Percentiles rank a stretch among this genome's conserved stretches.
Conservation (phyloP, 2,888 invertebrate genomes). For the Panorpa germanica region DNA sequence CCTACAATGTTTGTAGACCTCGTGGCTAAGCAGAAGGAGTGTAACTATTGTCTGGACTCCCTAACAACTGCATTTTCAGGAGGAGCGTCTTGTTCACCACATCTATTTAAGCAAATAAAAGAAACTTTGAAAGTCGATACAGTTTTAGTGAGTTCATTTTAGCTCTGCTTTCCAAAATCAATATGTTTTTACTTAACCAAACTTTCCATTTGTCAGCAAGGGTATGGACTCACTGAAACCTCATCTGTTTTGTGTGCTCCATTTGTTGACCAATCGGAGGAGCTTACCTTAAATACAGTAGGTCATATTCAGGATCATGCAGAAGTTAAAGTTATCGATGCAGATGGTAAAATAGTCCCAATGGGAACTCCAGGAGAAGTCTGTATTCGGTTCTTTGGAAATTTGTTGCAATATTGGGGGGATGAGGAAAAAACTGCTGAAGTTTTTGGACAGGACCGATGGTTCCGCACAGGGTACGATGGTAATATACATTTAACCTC, state of each 20-base stretch:
- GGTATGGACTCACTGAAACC: slow-evolving; percentile 43
- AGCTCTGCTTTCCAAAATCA: slow-evolving; percentile 1
- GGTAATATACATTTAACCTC: not conserved
- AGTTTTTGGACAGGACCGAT: slow-evolving; percentile 43
- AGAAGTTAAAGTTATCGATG: slow-evolving; percentile 48
- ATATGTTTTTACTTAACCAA: slow-evolving; percentile 8
- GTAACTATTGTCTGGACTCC: slow-evolving; percentile 24
- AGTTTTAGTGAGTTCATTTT: slow-evolving; percentile 5
- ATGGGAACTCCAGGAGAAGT: slow-evolving; percentile 57
- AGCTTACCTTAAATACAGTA: slow-evolving; percentile 33
- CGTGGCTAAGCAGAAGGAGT: slow-evolving; percentile 26
- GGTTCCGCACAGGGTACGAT: slow-evolving; percentile 60
- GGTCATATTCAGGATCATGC: slow-evolving; percentile 37
- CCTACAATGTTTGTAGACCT: slow-evolving; percentile 81
- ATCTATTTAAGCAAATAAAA: slow-evolving; percentile 34
- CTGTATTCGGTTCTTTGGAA: slow-evolving; percentile 49
- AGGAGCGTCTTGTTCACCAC: slow-evolving; percentile 59
- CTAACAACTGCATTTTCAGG: slow-evolving; percentile 43
- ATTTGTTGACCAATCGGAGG: slow-evolving; percentile 26
- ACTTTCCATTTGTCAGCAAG: slow-evolving; percentile 23
- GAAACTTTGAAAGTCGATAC: slow-evolving; percentile 26
- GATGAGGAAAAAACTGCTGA: slow-evolving; percentile 56
- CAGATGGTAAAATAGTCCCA: slow-evolving; percentile 41
- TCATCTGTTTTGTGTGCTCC: slow-evolving; percentile 38
- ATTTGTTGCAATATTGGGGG: slow-evolving; percentile 69